A percentile compares a stretch with the other conserved stretches of the same genome.
phyloP scores from a whole-genome alignment of 2,113 vertebrate species.

The Coreoperca whiteheadi region DNA sequence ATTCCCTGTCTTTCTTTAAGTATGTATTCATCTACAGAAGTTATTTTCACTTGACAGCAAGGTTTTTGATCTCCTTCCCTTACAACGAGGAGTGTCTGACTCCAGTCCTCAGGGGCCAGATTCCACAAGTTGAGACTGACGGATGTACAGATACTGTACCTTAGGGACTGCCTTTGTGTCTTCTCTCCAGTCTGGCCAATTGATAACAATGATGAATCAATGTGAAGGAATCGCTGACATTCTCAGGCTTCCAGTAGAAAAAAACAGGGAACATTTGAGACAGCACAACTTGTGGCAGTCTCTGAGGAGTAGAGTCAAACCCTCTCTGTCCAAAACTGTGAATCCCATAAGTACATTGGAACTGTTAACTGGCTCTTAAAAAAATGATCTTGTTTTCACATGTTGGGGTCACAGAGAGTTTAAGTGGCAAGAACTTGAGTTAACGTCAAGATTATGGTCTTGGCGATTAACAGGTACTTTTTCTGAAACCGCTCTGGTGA shows the following conservation, averaged over 20 bases:
- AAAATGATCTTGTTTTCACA: slow-evolving; percentile 14
- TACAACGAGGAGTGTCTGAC: neutral
- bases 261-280: slow-evolving; percentile 15
- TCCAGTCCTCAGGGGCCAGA: slow-evolving; percentile 35
- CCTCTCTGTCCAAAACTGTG: slow-evolving; percentile 16
- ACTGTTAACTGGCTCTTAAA: neutral
- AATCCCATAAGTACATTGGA: slow-evolving; percentile 14
- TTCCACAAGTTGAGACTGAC: slow-evolving; percentile 22
- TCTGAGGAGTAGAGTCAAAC: slow-evolving; percentile 31
- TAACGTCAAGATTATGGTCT: slow-evolving; percentile 1
- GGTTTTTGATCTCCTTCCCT: slow-evolving; percentile 2
- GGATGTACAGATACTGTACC: slow-evolving; percentile 19
- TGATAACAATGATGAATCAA: slow-evolving; percentile 29
- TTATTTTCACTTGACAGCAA: neutral
- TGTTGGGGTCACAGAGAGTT: slow-evolving; percentile 2
- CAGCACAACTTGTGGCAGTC: neutral
- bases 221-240: slow-evolving; percentile 21
- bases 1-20: neutral
- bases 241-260: slow-evolving; percentile 1
- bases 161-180: slow-evolving; percentile 13
- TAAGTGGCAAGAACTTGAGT: neutral
- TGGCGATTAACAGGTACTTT: slow-evolving; percentile 26
- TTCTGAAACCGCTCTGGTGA: slow-evolving; percentile 31
- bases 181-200: slow-evolving; percentile 42
- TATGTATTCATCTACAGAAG: neutral